A percentile compares a stretch with the other conserved stretches of the same genome.
Conservation (phyloP, 2,888 invertebrate genomes). For the Pelosia muscerda region DNA sequence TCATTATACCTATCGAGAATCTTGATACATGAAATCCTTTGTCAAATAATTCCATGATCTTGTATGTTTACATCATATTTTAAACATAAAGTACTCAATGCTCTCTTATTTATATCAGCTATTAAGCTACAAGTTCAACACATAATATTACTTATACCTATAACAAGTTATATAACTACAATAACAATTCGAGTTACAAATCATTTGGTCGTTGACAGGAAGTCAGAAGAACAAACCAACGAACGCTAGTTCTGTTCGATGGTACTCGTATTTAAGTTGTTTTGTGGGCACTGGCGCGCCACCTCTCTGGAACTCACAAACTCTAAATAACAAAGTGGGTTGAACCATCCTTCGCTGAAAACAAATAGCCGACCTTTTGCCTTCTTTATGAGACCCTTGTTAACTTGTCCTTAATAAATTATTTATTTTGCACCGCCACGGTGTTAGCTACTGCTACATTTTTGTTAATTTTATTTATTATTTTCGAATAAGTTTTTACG, state of each 20-base stretch:
- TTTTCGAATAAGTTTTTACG: constrained; percentile 69
- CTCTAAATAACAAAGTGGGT: constrained; percentile 83
- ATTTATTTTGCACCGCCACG: constrained; percentile 79
- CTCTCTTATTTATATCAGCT: too few relatives aligned
- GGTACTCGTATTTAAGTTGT: constrained; percentile 59
- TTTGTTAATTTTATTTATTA: constrained; percentile 79
- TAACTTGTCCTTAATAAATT: constrained; percentile 86
- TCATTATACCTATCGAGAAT: too few relatives aligned
- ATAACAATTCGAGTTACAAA: constrained; percentile 6
- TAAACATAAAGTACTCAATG: not conserved
- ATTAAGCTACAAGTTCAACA: not conserved
- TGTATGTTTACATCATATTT: too few relatives aligned
- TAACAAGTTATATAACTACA: constrained; percentile 26
- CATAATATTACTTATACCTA: too few relatives aligned
- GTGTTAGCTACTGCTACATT: constrained; percentile 63
- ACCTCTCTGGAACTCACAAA: constrained; percentile 68
- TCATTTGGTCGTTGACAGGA: constrained; percentile 23
- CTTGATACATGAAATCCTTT: too few relatives aligned
- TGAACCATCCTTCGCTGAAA: constrained; percentile 79
- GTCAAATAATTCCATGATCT: too few relatives aligned
- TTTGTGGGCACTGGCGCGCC: constrained; percentile 60
- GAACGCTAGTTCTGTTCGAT: constrained; percentile 32
- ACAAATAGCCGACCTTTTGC: constrained; percentile 86
- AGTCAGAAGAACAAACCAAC: constrained; percentile 46
- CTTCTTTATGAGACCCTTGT: constrained; percentile 87